A percentile compares a stretch with the other conserved stretches of the same genome.
phyloP scores from a whole-genome alignment of 2,888 invertebrate species.

The Microctonus hyperodae region DNA sequence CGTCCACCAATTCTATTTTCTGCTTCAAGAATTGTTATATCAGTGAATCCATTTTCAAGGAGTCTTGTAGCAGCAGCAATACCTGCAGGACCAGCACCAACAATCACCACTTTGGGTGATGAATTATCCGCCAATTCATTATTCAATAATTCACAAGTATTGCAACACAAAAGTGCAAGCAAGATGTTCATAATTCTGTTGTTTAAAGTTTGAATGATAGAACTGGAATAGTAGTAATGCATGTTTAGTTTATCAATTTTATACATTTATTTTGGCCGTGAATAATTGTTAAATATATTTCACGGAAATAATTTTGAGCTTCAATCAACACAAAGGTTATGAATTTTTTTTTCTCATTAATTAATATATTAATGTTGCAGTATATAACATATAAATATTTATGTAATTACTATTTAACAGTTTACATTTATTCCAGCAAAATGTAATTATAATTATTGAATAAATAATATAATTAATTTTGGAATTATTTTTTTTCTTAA shows the following conservation, averaged over 20 bases:
- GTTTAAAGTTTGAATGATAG: neutral
- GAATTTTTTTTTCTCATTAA: neutral
- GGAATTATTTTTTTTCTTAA: neutral
- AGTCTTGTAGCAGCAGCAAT: slow-evolving; percentile 66
- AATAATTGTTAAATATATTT: neutral
- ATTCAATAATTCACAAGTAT: neutral
- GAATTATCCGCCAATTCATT: neutral
- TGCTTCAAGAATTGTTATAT: slow-evolving; percentile 65
- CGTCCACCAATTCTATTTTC: slow-evolving; percentile 65
- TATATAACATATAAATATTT: too few relatives aligned
- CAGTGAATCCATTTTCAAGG: slow-evolving; percentile 61
- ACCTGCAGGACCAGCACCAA: slow-evolving; percentile 68
- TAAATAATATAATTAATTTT: neutral
- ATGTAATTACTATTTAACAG: too few relatives aligned
- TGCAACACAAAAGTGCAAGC: neutral
- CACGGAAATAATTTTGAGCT: neutral
- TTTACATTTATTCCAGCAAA: too few relatives aligned
- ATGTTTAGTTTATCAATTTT: neutral
- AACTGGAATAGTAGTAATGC: neutral
- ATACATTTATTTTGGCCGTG: neutral
- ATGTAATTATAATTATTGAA: neutral
- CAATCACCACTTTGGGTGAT: slow-evolving; percentile 61
- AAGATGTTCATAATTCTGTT: neutral
- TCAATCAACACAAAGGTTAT: neutral
- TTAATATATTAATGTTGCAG: too few relatives aligned